Conservation (phyloP, 2,888 invertebrate species). For the Alentia gelatinosa region DNA sequence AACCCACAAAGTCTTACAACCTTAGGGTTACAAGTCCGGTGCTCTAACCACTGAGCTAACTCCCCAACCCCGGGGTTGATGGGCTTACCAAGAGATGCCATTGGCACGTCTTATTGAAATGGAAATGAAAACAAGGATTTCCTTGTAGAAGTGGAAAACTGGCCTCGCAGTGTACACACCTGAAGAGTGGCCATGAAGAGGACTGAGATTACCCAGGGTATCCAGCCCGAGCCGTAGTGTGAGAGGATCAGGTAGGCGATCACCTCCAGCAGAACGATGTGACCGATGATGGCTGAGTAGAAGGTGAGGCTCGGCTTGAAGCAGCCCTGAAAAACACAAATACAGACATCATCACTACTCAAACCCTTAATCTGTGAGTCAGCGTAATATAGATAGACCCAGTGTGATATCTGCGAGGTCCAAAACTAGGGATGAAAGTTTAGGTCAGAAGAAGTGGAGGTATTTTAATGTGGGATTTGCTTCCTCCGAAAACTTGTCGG, state of each 20-base stretch:
- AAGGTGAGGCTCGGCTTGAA: slow-evolving; percentile 76
- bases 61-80: neutral
- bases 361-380: too few species aligned
- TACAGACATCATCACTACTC: too few species aligned
- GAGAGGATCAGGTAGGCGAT: slow-evolving; percentile 73
- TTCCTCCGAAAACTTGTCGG: too few species aligned
- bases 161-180: slow-evolving; percentile 67
- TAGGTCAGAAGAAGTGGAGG: too few species aligned
- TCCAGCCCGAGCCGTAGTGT: slow-evolving; percentile 76
- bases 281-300: slow-evolving; percentile 72
- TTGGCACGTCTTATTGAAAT: neutral
- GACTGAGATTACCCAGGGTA: slow-evolving; percentile 71
- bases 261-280: slow-evolving; percentile 75
- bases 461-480: too few species aligned
- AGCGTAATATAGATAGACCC: too few species aligned
- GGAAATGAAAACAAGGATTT: neutral
- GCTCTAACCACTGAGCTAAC: neutral
- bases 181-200: slow-evolving; percentile 73
- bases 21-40: too few species aligned
- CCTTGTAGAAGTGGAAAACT: too few species aligned
- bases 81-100: neutral
- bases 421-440: too few species aligned
- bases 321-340: slow-evolving; percentile 74
- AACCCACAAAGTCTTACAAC: too few species aligned
- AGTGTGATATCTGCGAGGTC: too few species aligned